Conservation (phyloP, 2,888 invertebrate genomes). For the Meliscaeva auricollis region DNA sequence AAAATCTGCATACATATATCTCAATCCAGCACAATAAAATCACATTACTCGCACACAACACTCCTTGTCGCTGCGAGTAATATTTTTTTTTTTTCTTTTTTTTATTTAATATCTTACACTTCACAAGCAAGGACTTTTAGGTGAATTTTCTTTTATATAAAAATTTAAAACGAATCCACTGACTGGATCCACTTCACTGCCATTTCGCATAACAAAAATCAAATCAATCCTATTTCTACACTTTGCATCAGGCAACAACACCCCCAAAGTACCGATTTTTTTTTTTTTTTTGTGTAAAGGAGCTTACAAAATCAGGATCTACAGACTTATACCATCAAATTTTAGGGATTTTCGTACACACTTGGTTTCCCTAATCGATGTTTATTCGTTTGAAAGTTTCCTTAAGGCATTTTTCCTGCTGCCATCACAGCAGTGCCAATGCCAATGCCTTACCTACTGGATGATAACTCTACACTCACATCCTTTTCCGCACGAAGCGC, state of each 20-base stretch:
- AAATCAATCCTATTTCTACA: conserved; percentile 25
- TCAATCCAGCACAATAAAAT: not conserved
- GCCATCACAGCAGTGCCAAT: not conserved
- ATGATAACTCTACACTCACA: conserved; percentile 6
- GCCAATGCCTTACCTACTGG: too few relatives aligned
- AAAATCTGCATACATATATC: too few relatives aligned
- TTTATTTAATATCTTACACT: conserved; percentile 4
- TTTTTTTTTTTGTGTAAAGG: too few relatives aligned
- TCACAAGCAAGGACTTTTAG: conserved; percentile 14
- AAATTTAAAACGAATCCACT: conserved; percentile 33
- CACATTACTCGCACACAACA: conserved; percentile 6
- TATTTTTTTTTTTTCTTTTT: conserved; percentile 7
- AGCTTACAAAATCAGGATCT: conserved; percentile 19
- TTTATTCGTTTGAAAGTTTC: conserved; percentile 66
- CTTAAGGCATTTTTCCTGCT: conserved; percentile 40
- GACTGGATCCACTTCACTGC: not conserved
- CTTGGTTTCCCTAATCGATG: conserved; percentile 69
- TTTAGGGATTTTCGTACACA: conserved; percentile 62
- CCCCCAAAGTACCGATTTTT: not conserved
- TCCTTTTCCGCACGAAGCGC: conserved; percentile 6
- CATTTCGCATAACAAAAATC: conserved; percentile 23
- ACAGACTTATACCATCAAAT: conserved; percentile 50
- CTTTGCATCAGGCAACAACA: not conserved
- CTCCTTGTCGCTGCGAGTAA: not conserved
- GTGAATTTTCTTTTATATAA: conserved; percentile 27